Evolutionary conservation across 2,888 invertebrate genomes (phyloP).

Genomic region (Lasioglossum pauxillum): DNA sequence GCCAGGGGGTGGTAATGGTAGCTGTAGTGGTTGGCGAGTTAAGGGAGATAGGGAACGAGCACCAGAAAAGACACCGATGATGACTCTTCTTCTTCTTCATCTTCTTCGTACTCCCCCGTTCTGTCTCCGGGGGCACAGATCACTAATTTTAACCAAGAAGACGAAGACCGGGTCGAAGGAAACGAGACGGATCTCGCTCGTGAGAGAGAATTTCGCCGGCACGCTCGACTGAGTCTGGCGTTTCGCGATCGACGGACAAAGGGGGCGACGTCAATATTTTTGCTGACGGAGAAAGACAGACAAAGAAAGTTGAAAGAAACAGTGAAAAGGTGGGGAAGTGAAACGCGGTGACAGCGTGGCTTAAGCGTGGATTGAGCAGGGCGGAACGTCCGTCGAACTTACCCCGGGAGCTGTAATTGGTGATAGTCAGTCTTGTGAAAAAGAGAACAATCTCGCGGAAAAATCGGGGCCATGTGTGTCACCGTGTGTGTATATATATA

Average conservation of each 20-base stretch:
- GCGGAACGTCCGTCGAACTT: slow-evolving; percentile 60
- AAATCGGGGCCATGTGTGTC: slow-evolving; percentile 34
- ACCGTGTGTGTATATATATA: background rate
- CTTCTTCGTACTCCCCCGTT: background rate
- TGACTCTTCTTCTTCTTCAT: slow-evolving; percentile 11
- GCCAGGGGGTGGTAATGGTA: background rate
- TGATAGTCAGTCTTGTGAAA: slow-evolving; percentile 69
- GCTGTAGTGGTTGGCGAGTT: background rate
- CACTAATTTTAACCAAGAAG: slow-evolving; percentile 32
- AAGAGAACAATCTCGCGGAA: slow-evolving; percentile 59
- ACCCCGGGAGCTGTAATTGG: slow-evolving; percentile 54
- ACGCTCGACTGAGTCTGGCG: slow-evolving; percentile 49
- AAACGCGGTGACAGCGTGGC: slow-evolving; percentile 35
- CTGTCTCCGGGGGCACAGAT: slow-evolving; percentile 8
- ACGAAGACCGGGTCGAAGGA: slow-evolving; percentile 22
- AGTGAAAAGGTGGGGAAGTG: slow-evolving; percentile 23
- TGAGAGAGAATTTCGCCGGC: slow-evolving; percentile 51
- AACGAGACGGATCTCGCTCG: slow-evolving; percentile 25
- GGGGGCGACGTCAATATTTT: slow-evolving; percentile 50
- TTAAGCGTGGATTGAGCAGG: slow-evolving; percentile 55
- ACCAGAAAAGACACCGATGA: slow-evolving; percentile 29
- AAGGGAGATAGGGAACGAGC: slow-evolving; percentile 25
- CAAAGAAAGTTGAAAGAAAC: slow-evolving; percentile 18
- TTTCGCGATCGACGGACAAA: slow-evolving; percentile 64
- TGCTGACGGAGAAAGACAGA: slow-evolving; percentile 34